Base-by-base conservation (phyloP, 2,797 vertebrate species). In the Falco naumanni region DNA sequence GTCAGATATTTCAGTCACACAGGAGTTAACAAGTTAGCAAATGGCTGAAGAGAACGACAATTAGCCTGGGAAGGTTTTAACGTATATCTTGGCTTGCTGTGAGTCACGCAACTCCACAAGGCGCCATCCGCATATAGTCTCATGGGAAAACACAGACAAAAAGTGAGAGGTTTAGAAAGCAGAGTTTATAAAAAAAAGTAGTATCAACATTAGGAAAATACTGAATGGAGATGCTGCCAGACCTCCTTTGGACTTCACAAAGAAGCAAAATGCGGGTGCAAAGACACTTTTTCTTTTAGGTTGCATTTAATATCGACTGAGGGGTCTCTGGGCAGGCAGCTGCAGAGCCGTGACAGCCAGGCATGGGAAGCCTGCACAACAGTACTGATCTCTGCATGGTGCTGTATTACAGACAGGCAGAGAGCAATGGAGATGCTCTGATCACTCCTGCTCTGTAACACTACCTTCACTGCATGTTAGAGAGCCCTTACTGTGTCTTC, bases 401-500 rank as follows among this genome's bases (percentile, higher is more conserved):
- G 64, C 70, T 16, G 19, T 16, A 16, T 41, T 31, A n/a, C 28
- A 34, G n/a, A n/a, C 0, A 2, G 54, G 26, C 72, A 83, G 47
- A 31, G 26, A 60, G n/a, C 41, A 13, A 24, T 5, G 31, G 56
- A 59, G 25, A 43, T 24, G 37, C 21, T 13, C 24, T 19, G 25
- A 50, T 25, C 22, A 7, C 61, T 56, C 43, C 37, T 43, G 71
- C 13, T 50, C 26, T 33, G 17, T 10, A 51, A 39, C 4, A 3
- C 25, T 6, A 22, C 12, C 4, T n/a, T 28, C 39, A 26, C 0
- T 19, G 25, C 54, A 45, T 5, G 5, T 16, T 28, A 3, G 10
- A 77, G 13, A 72, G 39, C 60, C n/a, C 34, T 64, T 8, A 19
- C 29, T 33, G 11, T n/a, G 28, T 31, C 28, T 45, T 64, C 71